Evolutionary conservation across 2,113 vertebrate genomes (phyloP), one percentile per base, ranked within the genome.

Genomic region (Catagonus wagneri): DNA sequence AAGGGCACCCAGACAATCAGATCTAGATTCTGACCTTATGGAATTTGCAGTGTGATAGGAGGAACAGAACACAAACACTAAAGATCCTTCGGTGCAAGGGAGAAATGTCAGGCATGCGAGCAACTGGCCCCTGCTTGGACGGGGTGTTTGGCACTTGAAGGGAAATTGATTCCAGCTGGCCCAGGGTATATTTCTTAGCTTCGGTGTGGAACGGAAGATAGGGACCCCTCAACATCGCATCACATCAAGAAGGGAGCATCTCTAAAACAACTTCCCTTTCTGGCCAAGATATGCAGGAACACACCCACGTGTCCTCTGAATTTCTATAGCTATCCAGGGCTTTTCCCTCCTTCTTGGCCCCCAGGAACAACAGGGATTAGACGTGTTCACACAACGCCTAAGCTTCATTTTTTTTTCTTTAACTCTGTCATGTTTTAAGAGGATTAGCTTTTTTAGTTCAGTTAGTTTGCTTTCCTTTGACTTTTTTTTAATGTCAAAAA

Each of bases 261-360:
- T 96, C 94, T 83, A 56, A 90, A 96, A 58, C 78, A 68, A 79
- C 89, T 84, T 54, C 22, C 68, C 79, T 91, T 96, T 80, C 76
- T 90, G 66, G 39, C 83, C 96, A 96, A 97, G 84, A 95, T 96
- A 97, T 95, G 92, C 97, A 87, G 89, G 95, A 81, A 63, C 96
- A 97, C 95, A 90, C 27, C 89, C 81, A 81, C 20, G 89, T 96
- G 95, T 97, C 95, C 95, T n/a, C 86, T 95, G 97, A 97, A 96
- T 97, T 93, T 96, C 88, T 97, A 97, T 93, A 66, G 71, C 75
- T 1, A 7, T 29, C 0, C 3, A 87, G 71, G 81, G 36, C 0
- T n/a, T 90, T 60, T 32, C 56, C 36, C 25, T 50, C 25, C 23
- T 36, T 29, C 11, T 65, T 83, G 63, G 50, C 36, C 50, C 54